Base-by-base conservation (phyloP, 1,140 invertebrate genomes). In the Lasaia peninsularis region DNA sequence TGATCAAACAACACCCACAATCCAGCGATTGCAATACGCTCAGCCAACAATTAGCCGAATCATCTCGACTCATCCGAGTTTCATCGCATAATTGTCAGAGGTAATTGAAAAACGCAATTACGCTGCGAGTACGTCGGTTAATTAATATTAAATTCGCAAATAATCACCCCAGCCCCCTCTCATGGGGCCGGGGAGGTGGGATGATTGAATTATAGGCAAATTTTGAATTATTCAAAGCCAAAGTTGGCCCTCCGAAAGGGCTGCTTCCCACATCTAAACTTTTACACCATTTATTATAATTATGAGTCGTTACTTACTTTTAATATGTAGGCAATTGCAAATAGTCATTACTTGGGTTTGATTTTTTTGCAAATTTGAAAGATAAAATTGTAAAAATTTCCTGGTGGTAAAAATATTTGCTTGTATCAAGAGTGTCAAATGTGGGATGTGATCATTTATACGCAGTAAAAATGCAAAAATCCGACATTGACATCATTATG, bases 21-120 rank as follows among this genome's bases (percentile, higher is more conserved):
- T 34, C 37, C 55, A 35, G 20, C 56, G 59, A 54, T 34, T 37
- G 57, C 14, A 52, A 68, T 69, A 16, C 58, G 64, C 60, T 57
- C 53, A 62, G 49, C 65, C 70, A 68, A 71, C 80, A 82, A 85
- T 82, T 82, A 79, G 73, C 66, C 67, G 64, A 68, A 72, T 78
- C 74, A 75, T 78, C 76, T 74, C 69, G 69, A 66, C 72, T 79
- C 78, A 76, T 83, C 80, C 74, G 66, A 78, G 82, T 77, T 79
- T 78, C 78, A 80, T 82, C 75, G 78, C 67, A 77, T 87, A 85
- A 88, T 83, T 88, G 84, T 83, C 81, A 85, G 68, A 71, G 76
- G 69, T 87, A 88, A 88, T 88, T 88, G 85, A 88, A 88, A 88
- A 88, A 88, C 80, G 76, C 76, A 85, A 88, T 86, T 88, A 88